Conservation (phyloP, 2,888 invertebrate species). For the Ophioninae sp. region DNA sequence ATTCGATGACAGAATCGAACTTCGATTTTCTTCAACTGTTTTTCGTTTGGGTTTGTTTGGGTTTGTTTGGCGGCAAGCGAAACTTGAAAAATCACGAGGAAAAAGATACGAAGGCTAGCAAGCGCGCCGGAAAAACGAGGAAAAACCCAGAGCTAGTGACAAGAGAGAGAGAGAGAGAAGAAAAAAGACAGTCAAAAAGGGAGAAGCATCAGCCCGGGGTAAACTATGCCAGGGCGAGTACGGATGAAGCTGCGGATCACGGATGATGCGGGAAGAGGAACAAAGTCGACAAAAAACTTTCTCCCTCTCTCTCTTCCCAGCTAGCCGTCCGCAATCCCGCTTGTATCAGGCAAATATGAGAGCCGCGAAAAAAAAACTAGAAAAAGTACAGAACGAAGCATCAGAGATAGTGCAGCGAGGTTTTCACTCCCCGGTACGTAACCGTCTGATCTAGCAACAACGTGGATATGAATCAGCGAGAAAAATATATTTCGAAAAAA, state of each 20-base stretch:
- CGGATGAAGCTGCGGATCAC: slow-evolving; percentile 51
- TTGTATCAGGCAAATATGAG: slow-evolving; percentile 32
- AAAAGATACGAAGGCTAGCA: slow-evolving; percentile 52
- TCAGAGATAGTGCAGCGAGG: slow-evolving; percentile 22
- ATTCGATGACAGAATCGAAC: too few species aligned
- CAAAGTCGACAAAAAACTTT: slow-evolving; percentile 53
- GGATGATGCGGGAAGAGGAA: slow-evolving; percentile 43
- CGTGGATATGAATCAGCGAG: slow-evolving; percentile 7
- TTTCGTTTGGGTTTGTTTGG: slow-evolving; percentile 26
- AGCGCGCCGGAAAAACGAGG: slow-evolving; percentile 45
- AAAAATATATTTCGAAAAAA: slow-evolving; percentile 24
- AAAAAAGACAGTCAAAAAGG: slow-evolving; percentile 20
- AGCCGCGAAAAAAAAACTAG: slow-evolving; percentile 11
- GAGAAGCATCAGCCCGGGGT: slow-evolving; percentile 45
- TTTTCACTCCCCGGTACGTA: slow-evolving; percentile 7
- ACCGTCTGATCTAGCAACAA: slow-evolving; percentile 20
- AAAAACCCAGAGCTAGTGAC: slow-evolving; percentile 12
- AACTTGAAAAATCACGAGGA: slow-evolving; percentile 49
- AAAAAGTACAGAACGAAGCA: slow-evolving; percentile 27
- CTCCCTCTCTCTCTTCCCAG: not conserved
- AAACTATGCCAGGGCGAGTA: slow-evolving; percentile 55
- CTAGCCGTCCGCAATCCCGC: not conserved
- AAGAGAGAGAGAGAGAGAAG: slow-evolving; percentile 5
- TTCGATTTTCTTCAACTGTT: slow-evolving; percentile 52
- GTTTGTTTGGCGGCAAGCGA: slow-evolving; percentile 21